Percentiles rank a stretch among this genome's conserved stretches.
Conservation (phyloP, 2,113 vertebrate genomes). For the Alexandromys fortis region DNA sequence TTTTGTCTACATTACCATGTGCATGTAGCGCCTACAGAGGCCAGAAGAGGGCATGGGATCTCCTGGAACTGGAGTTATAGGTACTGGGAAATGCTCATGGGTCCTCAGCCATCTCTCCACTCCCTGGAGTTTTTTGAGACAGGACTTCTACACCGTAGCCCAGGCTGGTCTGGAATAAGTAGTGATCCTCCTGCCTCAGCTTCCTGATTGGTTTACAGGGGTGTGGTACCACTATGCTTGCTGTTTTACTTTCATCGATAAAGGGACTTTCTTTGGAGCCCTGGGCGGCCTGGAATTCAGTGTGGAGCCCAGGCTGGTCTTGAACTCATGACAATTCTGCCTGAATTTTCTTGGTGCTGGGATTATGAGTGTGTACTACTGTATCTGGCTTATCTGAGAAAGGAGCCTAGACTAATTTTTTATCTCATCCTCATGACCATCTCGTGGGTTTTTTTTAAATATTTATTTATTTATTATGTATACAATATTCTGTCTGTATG, state of each 20-base stretch:
- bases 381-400: neutral
- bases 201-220: neutral
- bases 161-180: neutral
- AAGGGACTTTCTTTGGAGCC: neutral
- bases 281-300: neutral
- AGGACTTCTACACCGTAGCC: neutral
- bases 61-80: neutral
- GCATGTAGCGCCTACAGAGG: neutral
- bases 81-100: neutral
- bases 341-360: neutral
- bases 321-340: neutral
- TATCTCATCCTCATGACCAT: neutral
- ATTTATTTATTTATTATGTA: too few relatives aligned
- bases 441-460: neutral
- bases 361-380: too few relatives aligned
- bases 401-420: neutral
- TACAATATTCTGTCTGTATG: too few relatives aligned
- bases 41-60: neutral
- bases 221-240: neutral
- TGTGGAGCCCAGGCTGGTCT: neutral
- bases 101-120: neutral
- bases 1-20: neutral
- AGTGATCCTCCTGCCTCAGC: neutral
- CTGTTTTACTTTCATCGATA: neutral
- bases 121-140: neutral